Base-by-base conservation (phyloP, 2,113 vertebrate species). In the Mystacornis crossleyi region DNA sequence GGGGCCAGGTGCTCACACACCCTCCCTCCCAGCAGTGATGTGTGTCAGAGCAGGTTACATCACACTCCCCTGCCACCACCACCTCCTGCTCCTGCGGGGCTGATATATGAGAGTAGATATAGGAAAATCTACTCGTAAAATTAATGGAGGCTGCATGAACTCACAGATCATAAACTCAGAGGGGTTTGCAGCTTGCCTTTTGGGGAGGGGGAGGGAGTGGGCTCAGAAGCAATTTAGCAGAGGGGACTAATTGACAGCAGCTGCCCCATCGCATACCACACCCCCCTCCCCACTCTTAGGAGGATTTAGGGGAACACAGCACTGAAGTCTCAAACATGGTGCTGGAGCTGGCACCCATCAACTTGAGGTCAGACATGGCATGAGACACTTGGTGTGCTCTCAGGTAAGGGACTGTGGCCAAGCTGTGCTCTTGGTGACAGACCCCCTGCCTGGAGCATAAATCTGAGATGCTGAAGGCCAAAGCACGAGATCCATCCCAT, bases 91-190 rank as follows among this genome's bases (percentile, higher is more conserved):
- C 86, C 79, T 0, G 0, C 16, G 0, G 18, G 55, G 71, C 90
- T 95, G 94, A 96, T 83, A 81, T 75, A 94, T 72, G 85, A 93
- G 91, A 96, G 86, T 42, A 95, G 85, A 92, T 86, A 67, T 6
- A 85, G 80, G 83, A 79, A 96, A 95, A 79, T 75, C 75, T 89
- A 69, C 57, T 88, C 85, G 67, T 93, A 92, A 97, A 93, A 78
- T 85, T 94, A 96, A 93, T 83, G 86, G 80, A 91, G 87, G 74
- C 89, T 96, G 74, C 67, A 61, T 96, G 95, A 93, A 90, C 84
- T 96, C 88, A 55, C 92, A 96, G 93, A 82, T 77, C 72, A 64
- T 94, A 97, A 96, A 92, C 84, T 91, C 92, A 66, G 83, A 90
- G 62, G 81, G 84, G 81, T 61, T 89, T 95, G 93, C 55, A 86